These are phyloP conservation scores for Philypnodon macrostomus DNA, from an alignment of 2,797 vertebrate species.

Conservation along the genomic window DNA sequence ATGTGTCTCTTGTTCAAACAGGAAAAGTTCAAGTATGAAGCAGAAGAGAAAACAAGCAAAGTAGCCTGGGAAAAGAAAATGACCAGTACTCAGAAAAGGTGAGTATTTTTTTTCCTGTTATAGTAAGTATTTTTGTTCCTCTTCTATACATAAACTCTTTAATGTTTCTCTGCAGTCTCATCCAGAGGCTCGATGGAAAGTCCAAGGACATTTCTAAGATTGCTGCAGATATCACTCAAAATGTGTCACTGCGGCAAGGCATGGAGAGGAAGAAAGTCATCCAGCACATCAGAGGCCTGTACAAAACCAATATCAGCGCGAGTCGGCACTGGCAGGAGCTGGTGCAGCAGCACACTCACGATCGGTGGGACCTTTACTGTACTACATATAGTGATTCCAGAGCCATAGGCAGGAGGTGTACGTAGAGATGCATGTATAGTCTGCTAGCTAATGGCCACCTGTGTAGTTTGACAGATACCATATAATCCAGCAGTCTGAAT, in stretches of 20 bases:
- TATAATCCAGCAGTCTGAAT: too few species aligned
- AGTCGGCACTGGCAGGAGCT: conserved; percentile 97
- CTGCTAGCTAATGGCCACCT: too few species aligned
- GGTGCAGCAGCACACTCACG: conserved; percentile 93
- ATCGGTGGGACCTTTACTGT: conserved; percentile 81
- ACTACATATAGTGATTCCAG: background rate
- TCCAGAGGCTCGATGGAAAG: conserved; percentile 92
- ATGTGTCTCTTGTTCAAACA: conserved; percentile 54
- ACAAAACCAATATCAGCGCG: conserved; percentile 92
- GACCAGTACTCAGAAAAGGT: conserved; percentile 87
- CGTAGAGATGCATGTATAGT: background rate
- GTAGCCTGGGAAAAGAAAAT: conserved; percentile 92
- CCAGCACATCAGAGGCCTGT: conserved; percentile 93
- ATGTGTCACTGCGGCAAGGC: conserved; percentile 92
- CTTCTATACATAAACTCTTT: conserved; percentile 4
- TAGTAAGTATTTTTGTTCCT: conserved; percentile 8
- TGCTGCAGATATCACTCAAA: conserved; percentile 97
- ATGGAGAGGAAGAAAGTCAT: conserved; percentile 98
- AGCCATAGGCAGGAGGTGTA: too few species aligned
- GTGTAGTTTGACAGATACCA: too few species aligned
- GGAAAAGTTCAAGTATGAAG: conserved; percentile 91
- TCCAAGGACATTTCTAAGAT: conserved; percentile 98
- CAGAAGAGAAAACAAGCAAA: conserved; percentile 87
- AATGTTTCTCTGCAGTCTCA: conserved; percentile 77
- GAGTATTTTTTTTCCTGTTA: conserved; percentile 29